Conservation (phyloP, 2,888 invertebrate genomes). For the Pristionchus japonicus region DNA sequence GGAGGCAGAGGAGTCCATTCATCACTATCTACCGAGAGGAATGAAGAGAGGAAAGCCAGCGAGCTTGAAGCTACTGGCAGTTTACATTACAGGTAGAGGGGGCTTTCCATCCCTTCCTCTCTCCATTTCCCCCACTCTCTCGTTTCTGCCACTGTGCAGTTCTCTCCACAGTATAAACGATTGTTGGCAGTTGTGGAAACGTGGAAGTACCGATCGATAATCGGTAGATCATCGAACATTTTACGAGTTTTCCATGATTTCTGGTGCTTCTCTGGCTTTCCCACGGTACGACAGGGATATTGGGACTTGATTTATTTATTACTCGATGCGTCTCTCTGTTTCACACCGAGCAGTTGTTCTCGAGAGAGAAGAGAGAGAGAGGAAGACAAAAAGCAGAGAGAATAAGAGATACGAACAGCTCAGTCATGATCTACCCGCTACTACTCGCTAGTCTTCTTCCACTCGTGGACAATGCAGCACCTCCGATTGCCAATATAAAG, state of each 20-base stretch:
- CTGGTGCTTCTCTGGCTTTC: background rate
- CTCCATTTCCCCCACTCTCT: slow-evolving; percentile 10
- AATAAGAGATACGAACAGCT: background rate
- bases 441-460: slow-evolving; percentile 24
- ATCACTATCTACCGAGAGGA: background rate
- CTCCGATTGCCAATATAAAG: slow-evolving; percentile 1
- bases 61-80: background rate
- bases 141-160: background rate
- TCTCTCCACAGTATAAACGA: background rate
- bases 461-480: background rate
- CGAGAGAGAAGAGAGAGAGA: background rate
- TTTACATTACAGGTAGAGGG: slow-evolving; percentile 22
- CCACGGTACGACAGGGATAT: background rate
- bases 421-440: slow-evolving; percentile 11
- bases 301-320: background rate
- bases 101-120: background rate
- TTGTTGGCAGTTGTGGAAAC: background rate
- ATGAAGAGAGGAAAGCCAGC: background rate
- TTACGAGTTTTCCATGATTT: background rate
- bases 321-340: background rate
- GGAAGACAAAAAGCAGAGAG: background rate
- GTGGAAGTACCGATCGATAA: background rate
- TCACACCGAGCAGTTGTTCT: background rate
- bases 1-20: background rate
- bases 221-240: background rate